These are phyloP conservation scores for Meta bourneti DNA, from an alignment of 2,888 invertebrate species.

Conservation along the genomic window DNA sequence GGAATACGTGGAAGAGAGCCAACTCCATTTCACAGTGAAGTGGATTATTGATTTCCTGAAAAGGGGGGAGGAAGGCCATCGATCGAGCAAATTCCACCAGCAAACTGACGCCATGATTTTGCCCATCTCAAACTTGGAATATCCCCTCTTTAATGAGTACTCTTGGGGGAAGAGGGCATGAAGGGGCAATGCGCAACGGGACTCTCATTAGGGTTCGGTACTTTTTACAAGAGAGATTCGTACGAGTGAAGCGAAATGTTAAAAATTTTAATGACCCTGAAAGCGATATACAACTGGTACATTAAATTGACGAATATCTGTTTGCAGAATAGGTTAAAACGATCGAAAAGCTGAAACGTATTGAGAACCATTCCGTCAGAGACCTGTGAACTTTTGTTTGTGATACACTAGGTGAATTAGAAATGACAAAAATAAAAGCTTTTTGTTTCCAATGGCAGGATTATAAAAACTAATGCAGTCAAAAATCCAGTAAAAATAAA, in stretches of 20 bases:
- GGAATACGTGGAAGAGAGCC: conserved; percentile 59
- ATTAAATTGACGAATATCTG: no score
- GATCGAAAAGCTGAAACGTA: not conserved
- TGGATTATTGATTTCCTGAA: conserved; percentile 75
- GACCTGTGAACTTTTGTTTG: not conserved
- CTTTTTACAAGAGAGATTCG: not conserved
- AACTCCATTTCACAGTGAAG: conserved; percentile 75
- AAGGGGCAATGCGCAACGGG: not conserved
- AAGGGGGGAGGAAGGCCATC: conserved; percentile 49
- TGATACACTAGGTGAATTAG: not conserved
- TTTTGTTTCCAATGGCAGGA: no score
- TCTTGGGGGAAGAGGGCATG: not conserved
- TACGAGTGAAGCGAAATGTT: no score
- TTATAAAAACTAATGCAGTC: not conserved
- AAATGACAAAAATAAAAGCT: not conserved
- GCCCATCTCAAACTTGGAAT: conserved; percentile 46
- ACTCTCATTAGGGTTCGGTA: not conserved
- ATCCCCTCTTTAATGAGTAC: conserved; percentile 10
- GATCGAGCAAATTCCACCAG: conserved; percentile 66
- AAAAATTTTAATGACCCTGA: no score
- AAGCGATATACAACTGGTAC: not conserved
- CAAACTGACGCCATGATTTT: conserved; percentile 70
- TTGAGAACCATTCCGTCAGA: not conserved
- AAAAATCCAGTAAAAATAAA: not conserved
- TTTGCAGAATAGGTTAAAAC: no score